These are phyloP conservation scores for Poicephalus meyeri DNA, from an alignment of 2,113 vertebrate species.

Conservation along the genomic window DNA sequence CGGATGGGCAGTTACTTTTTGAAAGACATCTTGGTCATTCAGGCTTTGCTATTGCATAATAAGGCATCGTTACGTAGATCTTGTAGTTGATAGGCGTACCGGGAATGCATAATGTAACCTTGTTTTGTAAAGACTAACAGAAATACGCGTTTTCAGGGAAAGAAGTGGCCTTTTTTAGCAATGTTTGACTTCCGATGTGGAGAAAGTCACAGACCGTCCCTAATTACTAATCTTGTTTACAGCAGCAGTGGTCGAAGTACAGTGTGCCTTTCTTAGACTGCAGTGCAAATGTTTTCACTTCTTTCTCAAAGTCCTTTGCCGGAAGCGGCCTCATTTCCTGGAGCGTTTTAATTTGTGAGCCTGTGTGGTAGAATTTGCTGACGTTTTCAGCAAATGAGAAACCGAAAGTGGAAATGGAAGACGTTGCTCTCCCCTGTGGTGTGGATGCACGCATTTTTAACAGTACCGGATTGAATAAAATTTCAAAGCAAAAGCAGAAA, in stretches of 20 bases:
- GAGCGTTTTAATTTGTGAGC: neutral
- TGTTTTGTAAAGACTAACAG: neutral
- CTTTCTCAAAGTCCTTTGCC: neutral
- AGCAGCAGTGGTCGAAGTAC: neutral
- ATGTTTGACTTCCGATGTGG: neutral
- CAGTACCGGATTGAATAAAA: neutral
- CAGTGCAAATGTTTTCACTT: neutral
- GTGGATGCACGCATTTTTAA: fast-evolving
- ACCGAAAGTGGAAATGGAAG: neutral
- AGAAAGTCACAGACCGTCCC: neutral
- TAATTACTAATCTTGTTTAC: neutral
- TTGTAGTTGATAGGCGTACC: fast-evolving
- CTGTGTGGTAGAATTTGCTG: neutral
- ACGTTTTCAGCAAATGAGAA: neutral
- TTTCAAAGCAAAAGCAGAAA: neutral
- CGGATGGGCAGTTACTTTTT: neutral
- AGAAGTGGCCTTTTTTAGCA: neutral
- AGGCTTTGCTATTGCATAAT: neutral
- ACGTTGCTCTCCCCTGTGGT: neutral
- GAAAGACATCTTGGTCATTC: fast-evolving
- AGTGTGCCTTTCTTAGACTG: neutral
- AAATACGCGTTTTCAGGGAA: neutral
- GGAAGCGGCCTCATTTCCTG: neutral
- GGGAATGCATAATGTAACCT: neutral
- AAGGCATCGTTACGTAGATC: neutral